These are phyloP conservation scores for Chinchilla lanigera DNA, from an alignment of 2,113 vertebrate genomes.

Conservation along the genomic window DNA sequence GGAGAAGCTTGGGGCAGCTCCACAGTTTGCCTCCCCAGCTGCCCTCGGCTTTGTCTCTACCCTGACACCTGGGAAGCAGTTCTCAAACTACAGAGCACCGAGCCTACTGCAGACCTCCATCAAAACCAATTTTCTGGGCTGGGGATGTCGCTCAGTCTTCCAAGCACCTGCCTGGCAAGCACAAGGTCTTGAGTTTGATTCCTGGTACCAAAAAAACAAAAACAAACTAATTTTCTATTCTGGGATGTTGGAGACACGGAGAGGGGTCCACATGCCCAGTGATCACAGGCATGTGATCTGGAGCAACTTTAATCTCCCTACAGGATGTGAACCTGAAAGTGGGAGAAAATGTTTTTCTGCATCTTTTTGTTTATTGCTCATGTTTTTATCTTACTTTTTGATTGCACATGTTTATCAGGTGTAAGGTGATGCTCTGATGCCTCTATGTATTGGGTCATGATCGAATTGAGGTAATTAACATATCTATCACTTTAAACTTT, in stretches of 20 bases:
- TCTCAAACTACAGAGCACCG: not conserved
- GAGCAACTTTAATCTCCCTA: not conserved
- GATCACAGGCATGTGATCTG: not conserved
- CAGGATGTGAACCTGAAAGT: not conserved
- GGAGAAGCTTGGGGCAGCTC: not conserved
- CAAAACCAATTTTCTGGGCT: not conserved
- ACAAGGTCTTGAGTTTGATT: too few relatives aligned
- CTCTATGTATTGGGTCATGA: not conserved
- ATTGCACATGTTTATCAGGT: too few relatives aligned
- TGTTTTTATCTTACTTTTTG: not conserved
- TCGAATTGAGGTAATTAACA: too few relatives aligned
- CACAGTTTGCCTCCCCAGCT: not conserved
- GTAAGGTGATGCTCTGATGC: not conserved
- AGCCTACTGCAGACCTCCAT: not conserved
- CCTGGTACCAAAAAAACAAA: too few relatives aligned
- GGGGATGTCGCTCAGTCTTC: too few relatives aligned
- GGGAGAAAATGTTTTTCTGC: not conserved
- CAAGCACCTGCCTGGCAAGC: too few relatives aligned
- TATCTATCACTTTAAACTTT: not conserved
- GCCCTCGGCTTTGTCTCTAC: not conserved
- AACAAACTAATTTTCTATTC: not conserved
- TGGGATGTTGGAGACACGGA: not conserved
- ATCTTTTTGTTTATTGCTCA: not conserved
- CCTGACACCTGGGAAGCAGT: not conserved
- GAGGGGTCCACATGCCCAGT: not conserved